Percentiles rank a stretch among this genome's conserved stretches.
Evolutionary conservation across 2,797 vertebrate species (phyloP).

Genomic region (Poeciliopsis infans): DNA sequence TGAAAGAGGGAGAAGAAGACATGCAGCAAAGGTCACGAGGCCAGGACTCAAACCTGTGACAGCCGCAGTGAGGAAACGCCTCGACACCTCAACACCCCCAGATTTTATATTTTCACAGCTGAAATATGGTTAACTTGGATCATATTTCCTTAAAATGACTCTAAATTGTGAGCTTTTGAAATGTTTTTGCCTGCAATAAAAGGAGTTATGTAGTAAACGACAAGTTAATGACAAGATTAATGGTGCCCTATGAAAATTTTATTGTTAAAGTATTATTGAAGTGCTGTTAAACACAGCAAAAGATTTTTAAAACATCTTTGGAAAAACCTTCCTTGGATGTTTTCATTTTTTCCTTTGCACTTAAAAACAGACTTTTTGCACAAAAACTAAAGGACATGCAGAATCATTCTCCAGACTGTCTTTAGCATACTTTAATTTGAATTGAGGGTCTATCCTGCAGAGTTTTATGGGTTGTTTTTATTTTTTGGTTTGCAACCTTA

Average conservation of each 20-base stretch:
- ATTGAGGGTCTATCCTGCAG: neutral
- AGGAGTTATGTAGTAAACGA: neutral
- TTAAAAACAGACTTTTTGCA: neutral
- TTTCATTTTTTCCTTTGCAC: neutral
- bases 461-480: neutral
- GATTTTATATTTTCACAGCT: neutral
- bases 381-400: neutral
- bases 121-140: neutral
- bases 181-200: neutral
- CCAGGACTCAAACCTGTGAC: no score
- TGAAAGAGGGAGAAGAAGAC: no score
- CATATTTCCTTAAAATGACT: neutral
- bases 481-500: neutral
- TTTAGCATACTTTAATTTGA: neutral
- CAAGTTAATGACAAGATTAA: neutral
- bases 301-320: neutral
- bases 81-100: no score
- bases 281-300: neutral
- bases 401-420: neutral
- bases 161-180: neutral
- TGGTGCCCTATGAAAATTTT: neutral
- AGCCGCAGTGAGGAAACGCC: no score
- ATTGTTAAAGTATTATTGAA: neutral
- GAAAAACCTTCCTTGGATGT: neutral
- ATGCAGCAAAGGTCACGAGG: no score